Conservation (phyloP, 2,888 invertebrate species). For the Zonitis immaculata region DNA sequence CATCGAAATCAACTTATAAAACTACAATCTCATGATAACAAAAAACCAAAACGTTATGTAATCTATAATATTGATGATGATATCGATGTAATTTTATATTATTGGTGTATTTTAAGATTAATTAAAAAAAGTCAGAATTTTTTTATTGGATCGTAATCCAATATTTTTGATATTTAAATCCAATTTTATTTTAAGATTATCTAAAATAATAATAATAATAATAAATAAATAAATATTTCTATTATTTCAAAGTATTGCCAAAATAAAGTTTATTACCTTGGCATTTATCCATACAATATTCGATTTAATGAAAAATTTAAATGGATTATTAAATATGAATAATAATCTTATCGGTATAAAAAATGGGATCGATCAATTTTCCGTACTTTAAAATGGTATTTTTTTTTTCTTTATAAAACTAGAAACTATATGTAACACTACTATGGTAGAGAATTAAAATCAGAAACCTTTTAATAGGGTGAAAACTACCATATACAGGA, state of each 20-base stretch:
- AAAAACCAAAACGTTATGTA: too few relatives aligned
- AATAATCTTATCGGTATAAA: not conserved
- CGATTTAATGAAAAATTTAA: too few relatives aligned
- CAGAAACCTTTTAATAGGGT: conserved; percentile 8
- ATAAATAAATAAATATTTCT: not conserved
- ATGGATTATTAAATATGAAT: not conserved
- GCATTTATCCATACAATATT: conserved; percentile 8
- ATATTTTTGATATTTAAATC: not conserved
- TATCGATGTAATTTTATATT: too few relatives aligned
- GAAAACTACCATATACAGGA: conserved; percentile 4
- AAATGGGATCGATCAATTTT: too few relatives aligned
- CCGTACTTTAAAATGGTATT: too few relatives aligned
- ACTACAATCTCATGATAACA: too few relatives aligned
- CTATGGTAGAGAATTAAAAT: conserved; percentile 10
- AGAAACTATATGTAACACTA: conserved; percentile 7
- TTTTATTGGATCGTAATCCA: not conserved
- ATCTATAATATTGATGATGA: too few relatives aligned
- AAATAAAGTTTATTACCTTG: conserved; percentile 9
- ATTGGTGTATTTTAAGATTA: too few relatives aligned
- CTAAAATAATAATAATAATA: too few relatives aligned
- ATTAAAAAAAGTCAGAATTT: not conserved
- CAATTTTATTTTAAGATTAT: not conserved
- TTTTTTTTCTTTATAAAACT: too few relatives aligned
- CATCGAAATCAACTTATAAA: not conserved
- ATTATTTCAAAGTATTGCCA: not conserved